These are phyloP conservation scores for Lottia gigantea DNA, from an alignment of 2,888 invertebrate genomes.

Conservation along the genomic window DNA sequence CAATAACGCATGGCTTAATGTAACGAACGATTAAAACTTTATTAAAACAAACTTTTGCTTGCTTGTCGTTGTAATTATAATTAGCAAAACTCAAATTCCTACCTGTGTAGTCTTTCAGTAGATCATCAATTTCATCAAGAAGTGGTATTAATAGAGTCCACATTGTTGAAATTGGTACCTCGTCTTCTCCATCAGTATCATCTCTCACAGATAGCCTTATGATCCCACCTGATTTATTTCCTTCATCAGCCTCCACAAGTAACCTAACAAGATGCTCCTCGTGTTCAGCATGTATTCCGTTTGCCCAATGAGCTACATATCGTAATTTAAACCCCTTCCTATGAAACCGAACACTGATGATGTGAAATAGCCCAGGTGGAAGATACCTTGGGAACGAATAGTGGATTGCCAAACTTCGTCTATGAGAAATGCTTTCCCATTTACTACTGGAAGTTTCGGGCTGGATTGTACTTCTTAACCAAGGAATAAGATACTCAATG, in stretches of 20 bases:
- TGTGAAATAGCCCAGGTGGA: constrained; percentile 63
- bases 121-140: constrained; percentile 57
- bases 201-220: constrained; percentile 44
- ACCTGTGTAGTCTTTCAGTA: constrained; percentile 58
- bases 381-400: constrained; percentile 59
- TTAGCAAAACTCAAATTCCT: constrained; percentile 12
- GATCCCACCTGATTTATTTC: not conserved
- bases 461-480: constrained; percentile 49
- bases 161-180: constrained; percentile 46
- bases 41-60: no score
- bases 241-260: constrained; percentile 26
- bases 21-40: no score
- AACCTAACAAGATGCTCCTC: constrained; percentile 36
- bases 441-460: constrained; percentile 42
- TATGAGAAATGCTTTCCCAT: constrained; percentile 39
- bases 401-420: constrained; percentile 42
- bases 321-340: constrained; percentile 42
- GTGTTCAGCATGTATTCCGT: constrained; percentile 55
- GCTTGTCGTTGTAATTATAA: no score
- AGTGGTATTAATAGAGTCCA: constrained; percentile 61
- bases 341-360: constrained; percentile 51
- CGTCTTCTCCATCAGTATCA: constrained; percentile 41
- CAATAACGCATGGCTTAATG: no score
- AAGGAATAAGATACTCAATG: constrained; percentile 52
- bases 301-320: constrained; percentile 57